Conservation (phyloP, 2,888 invertebrate genomes). For the Philereme vetulata region DNA sequence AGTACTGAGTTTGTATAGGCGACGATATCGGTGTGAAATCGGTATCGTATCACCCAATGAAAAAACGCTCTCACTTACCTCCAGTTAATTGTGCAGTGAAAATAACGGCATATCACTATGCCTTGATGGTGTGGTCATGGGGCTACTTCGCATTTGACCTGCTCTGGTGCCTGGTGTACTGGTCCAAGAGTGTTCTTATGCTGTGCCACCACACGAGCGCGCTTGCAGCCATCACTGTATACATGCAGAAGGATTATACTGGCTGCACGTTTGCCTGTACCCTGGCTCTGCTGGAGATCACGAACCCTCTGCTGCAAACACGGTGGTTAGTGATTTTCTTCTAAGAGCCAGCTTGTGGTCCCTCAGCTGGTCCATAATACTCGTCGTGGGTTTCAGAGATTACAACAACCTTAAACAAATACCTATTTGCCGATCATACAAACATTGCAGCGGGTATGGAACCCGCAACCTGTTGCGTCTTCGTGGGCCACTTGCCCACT, state of each 20-base stretch:
- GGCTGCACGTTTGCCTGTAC: conserved; percentile 83
- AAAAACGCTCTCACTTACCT: background rate
- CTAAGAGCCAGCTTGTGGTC: no score
- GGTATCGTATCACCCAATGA: no score
- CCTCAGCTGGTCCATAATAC: no score
- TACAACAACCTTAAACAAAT: no score
- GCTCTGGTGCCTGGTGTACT: conserved; percentile 82
- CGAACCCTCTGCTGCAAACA: conserved; percentile 85
- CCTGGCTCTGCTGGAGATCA: conserved; percentile 83
- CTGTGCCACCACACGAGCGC: conserved; percentile 82
- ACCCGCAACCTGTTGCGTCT: no score
- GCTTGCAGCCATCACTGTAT: conserved; percentile 74
- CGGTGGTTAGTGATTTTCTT: conserved; percentile 75
- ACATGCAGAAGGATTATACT: conserved; percentile 74
- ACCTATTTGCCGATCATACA: no score
- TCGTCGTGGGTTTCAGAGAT: no score
- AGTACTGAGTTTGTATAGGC: no score
- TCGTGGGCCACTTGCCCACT: no score
- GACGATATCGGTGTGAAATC: no score
- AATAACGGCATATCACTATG: conserved; percentile 60
- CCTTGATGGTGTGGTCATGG: conserved; percentile 82
- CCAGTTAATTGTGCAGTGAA: conserved; percentile 49
- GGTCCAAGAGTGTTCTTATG: conserved; percentile 79
- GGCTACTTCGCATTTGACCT: conserved; percentile 86
- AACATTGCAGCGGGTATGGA: no score